phyloP scores from a whole-genome alignment of 2,113 vertebrate species.

The Pachyramphus minor region DNA sequence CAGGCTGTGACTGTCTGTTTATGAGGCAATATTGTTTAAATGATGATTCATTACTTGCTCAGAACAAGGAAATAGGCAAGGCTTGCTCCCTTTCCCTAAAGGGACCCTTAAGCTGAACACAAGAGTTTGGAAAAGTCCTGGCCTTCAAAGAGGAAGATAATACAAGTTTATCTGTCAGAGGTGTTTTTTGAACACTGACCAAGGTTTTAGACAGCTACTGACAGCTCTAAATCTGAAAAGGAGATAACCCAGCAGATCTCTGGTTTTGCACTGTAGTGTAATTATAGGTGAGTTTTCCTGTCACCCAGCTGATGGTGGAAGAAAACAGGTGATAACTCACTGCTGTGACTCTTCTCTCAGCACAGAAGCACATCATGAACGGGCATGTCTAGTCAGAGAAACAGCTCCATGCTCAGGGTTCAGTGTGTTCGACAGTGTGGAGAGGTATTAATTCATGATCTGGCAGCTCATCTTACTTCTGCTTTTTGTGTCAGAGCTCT shows the following conservation, averaged over 20 bases:
- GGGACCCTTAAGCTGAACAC: background rate
- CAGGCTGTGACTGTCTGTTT: background rate
- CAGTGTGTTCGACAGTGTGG: background rate
- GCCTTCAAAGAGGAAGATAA: background rate
- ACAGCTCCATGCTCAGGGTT: background rate
- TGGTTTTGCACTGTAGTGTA: background rate
- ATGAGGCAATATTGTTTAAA: background rate
- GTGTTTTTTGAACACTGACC: background rate
- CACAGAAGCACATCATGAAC: background rate
- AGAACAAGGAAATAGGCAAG: background rate
- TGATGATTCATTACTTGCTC: background rate
- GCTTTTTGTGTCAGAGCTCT: background rate
- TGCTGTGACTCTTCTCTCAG: background rate
- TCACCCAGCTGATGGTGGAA: background rate
- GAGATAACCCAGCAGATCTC: background rate
- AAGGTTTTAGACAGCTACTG: background rate
- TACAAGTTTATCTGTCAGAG: background rate
- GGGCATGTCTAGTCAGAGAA: background rate
- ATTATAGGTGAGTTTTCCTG: background rate
- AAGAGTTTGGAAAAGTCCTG: background rate
- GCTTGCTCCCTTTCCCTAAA: background rate
- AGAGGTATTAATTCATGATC: background rate
- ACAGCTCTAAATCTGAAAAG: background rate
- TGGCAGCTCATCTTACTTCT: background rate
- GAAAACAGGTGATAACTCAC: background rate